Evolutionary conservation across 2,797 vertebrate species (phyloP), one percentile per base, ranked within the genome.

Genomic region (Sebastes umbrosus): DNA sequence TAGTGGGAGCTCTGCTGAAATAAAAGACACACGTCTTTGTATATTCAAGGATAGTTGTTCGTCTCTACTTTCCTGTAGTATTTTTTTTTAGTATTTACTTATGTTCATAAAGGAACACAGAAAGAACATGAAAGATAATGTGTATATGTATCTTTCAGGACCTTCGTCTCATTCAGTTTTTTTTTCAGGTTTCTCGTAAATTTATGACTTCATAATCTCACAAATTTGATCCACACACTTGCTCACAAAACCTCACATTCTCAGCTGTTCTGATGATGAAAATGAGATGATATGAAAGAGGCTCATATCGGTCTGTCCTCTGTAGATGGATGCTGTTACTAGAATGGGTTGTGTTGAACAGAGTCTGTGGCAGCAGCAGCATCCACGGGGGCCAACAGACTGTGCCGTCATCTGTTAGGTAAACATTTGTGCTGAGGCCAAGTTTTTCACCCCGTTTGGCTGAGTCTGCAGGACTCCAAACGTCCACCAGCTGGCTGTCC

Each of bases 381-480:
- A 46, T 69, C 76, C 75, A 55, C 24, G 46, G 77, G 73, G 80
- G 58, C 68, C 68, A 55, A 63, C 88, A 74, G 80, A 80, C 85
- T 90, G 87, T 83, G 84, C 84, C 78, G 12, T 93, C 92, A 89
- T 91, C 90, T 91, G 93, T 87, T 92, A 73, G 77, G 82, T 78
- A 90, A 91, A 94, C 87, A 83, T 87, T 87, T 89, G 77, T 90
- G 78, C 83, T 83, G 74, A 88, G 75, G 75, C 71, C 73, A 78
- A 46, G 73, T 65, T 87, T 88, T 85, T 82, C 79, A 73, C 57
- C 62, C 62, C 54, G 34, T 85, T 90, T 67, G 62, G 90, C 91
- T 85, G 87, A 92, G 80, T 92, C 85, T 73, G 87, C 91, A 89
- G 68, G 82, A 72, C 77, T 32, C 69, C 83, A 67, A 83, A 85